Percentiles rank a stretch among this genome's conserved stretches.
These are phyloP conservation scores for Prionailurus bengalensis DNA, from an alignment of 2,113 vertebrate species.

Conservation along the genomic window DNA sequence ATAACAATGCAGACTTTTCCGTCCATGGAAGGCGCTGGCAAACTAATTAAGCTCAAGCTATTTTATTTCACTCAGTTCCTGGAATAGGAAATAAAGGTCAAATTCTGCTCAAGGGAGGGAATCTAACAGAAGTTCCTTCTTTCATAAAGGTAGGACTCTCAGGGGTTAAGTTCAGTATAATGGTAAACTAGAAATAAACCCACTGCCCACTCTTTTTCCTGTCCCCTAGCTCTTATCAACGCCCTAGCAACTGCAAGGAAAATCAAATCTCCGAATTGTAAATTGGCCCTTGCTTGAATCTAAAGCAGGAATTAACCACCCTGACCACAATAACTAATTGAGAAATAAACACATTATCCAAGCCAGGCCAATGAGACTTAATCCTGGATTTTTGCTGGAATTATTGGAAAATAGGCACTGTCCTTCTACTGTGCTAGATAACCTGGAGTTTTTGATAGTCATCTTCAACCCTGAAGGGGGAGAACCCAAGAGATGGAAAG, in stretches of 20 bases:
- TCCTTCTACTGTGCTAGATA: not conserved
- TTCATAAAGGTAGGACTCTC: not conserved
- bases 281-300: not conserved
- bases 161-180: not conserved
- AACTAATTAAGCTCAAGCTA: not conserved
- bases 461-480: too few relatives aligned
- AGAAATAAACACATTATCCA: not conserved
- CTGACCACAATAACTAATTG: not conserved
- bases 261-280: not conserved
- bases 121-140: not conserved
- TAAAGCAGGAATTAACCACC: not conserved
- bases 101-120: not conserved
- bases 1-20: not conserved
- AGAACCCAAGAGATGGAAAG: not conserved
- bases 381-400: not conserved
- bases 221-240: not conserved
- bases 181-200: constrained; percentile 22
- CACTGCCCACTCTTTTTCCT: not conserved
- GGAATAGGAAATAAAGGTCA: not conserved
- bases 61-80: not conserved
- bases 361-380: not conserved
- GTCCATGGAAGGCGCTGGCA: not conserved
- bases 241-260: not conserved
- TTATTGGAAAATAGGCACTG: not conserved
- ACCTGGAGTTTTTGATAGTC: not conserved